Percentiles rank a stretch among this genome's conserved stretches.
Evolutionary conservation across 2,113 vertebrate genomes (phyloP).

Genomic region (Cebidichthys violaceus): DNA sequence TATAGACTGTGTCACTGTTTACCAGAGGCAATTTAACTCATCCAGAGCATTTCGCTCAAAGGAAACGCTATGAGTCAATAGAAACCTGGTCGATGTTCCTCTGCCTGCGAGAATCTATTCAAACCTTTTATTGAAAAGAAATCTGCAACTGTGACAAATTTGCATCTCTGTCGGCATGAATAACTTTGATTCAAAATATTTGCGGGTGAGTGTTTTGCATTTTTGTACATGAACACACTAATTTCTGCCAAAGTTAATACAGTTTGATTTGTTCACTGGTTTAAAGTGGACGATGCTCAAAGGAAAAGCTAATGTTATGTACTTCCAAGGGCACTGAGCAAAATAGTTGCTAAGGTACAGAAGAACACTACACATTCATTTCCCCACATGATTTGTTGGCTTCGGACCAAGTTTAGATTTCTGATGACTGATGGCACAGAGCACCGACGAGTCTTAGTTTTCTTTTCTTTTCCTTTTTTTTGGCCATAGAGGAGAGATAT

Average conservation of each 20-base stretch:
- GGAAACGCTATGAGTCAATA: not conserved
- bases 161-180: too few species aligned
- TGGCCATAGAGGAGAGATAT: conserved; percentile 44
- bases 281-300: not conserved
- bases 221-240: not conserved
- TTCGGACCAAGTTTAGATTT: conserved; percentile 55
- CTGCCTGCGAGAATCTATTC: too few species aligned
- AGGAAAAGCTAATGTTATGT: not conserved
- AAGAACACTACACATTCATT: conserved; percentile 69
- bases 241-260: not conserved
- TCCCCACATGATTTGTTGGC: conserved; percentile 67
- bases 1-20: not conserved
- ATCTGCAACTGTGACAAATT: too few species aligned
- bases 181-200: too few species aligned
- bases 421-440: conserved; percentile 68
- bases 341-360: conserved; percentile 51
- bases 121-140: too few species aligned
- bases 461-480: conserved; percentile 1
- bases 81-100: too few species aligned
- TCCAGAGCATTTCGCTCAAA: not conserved
- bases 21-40: not conserved
- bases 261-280: not conserved
- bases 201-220: too few species aligned
- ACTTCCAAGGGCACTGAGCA: conserved; percentile 63
- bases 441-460: conserved; percentile 26